phyloP scores from a whole-genome alignment of 2,113 vertebrate genomes.

The Catharus minimus region DNA sequence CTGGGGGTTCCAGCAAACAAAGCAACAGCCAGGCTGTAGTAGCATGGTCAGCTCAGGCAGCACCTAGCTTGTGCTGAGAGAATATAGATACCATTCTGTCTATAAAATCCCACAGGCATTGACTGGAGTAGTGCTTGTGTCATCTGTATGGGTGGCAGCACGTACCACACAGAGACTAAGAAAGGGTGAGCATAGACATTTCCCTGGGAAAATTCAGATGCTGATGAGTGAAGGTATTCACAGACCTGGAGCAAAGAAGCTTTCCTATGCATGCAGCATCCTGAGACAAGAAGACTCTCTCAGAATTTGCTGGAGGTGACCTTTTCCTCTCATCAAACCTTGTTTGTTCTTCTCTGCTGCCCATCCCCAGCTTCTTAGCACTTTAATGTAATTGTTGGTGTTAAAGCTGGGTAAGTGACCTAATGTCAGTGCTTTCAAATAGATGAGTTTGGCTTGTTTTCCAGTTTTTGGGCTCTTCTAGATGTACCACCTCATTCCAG shows the following conservation, averaged over 20 bases:
- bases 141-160: not conserved
- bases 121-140: not conserved
- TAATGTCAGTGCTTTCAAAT: not conserved
- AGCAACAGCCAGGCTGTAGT: not conserved
- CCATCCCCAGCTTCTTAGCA: not conserved
- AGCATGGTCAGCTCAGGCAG: not conserved
- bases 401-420: not conserved
- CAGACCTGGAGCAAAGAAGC: not conserved
- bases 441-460: not conserved
- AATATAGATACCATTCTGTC: not conserved
- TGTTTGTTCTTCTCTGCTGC: not conserved
- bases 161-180: rapidly evolving
- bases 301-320: not conserved
- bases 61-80: not conserved
- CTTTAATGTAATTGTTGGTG: not conserved
- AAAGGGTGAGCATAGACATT: not conserved
- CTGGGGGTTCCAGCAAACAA: not conserved
- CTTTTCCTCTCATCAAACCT: not conserved
- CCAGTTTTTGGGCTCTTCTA: not conserved
- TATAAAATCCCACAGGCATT: not conserved
- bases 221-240: not conserved
- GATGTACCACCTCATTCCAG: not conserved
- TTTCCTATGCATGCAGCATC: not conserved
- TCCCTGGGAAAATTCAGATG: not conserved
- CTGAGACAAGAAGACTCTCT: not conserved